These are phyloP conservation scores for Lepidostoma basale DNA, from an alignment of 1,140 invertebrate species.

Conservation along the genomic window DNA sequence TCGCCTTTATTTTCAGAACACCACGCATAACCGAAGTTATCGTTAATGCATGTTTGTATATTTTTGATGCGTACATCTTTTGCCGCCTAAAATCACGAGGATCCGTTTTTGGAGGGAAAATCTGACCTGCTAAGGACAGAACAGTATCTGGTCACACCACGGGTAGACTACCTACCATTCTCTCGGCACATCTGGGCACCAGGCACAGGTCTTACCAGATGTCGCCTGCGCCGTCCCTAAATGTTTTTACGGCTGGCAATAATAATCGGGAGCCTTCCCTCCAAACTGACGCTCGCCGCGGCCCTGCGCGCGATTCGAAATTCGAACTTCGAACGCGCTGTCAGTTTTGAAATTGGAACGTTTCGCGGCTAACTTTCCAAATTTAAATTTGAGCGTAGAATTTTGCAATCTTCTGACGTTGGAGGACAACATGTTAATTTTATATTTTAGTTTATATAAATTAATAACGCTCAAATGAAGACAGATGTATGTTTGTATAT, in stretches of 20 bases:
- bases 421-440: no score
- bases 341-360: background rate
- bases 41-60: no score
- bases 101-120: background rate
- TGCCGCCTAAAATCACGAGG: no score
- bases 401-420: no score
- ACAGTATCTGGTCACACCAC: background rate
- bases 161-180: background rate
- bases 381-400: no score
- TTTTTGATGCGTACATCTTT: no score
- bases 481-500: no score
- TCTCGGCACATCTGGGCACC: constrained; percentile 6
- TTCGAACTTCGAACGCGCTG: background rate
- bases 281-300: background rate
- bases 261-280: background rate
- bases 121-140: constrained; percentile 2
- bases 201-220: background rate
- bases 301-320: background rate
- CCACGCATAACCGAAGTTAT: no score
- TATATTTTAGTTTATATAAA: no score
- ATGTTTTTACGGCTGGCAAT: constrained; percentile 10
- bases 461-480: no score
- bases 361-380: no score
- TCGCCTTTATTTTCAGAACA: no score
- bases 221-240: background rate